Evolutionary conservation across 1,140 invertebrate genomes (phyloP).

Genomic region (Drosophila ananassae): DNA sequence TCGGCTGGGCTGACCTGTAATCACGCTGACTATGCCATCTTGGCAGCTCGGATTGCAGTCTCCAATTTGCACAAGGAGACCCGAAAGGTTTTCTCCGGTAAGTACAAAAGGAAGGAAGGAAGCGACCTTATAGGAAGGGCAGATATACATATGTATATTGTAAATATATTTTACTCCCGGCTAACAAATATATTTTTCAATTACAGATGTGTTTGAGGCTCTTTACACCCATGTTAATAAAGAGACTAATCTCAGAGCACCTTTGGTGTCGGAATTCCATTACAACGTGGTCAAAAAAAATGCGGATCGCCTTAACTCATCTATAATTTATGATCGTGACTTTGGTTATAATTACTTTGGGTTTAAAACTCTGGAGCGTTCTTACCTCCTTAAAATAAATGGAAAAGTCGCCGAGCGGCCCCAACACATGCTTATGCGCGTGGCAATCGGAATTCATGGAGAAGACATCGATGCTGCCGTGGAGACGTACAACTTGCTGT

Average conservation of each 20-base stretch:
- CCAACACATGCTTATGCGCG: slow-evolving; percentile 99
- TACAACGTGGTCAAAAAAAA: slow-evolving; percentile 94
- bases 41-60: slow-evolving; percentile 97
- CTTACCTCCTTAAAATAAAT: slow-evolving; percentile 97
- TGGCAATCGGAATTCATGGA: slow-evolving; percentile 97
- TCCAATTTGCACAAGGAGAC: slow-evolving; percentile 99
- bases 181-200: background rate
- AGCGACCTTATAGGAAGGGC: too few species aligned
- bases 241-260: slow-evolving; percentile 88
- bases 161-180: background rate
- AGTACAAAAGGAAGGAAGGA: too few species aligned
- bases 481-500: slow-evolving; percentile 98
- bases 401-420: slow-evolving; percentile 98
- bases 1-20: slow-evolving; percentile 97
- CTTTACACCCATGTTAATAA: slow-evolving; percentile 92
- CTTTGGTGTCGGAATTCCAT: slow-evolving; percentile 94
- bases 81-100: slow-evolving; percentile 94
- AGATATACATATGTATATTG: too few species aligned
- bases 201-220: slow-evolving; percentile 95
- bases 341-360: slow-evolving; percentile 99
- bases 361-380: slow-evolving; percentile 98
- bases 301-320: slow-evolving; percentile 95
- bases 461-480: slow-evolving; percentile 97
- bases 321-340: slow-evolving; percentile 98
- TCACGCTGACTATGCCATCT: slow-evolving; percentile 98